A percentile compares a stretch with the other conserved stretches of the same genome.
Evolutionary conservation across 1,140 invertebrate genomes (phyloP).

Genomic region (Camponotus floridanus): DNA sequence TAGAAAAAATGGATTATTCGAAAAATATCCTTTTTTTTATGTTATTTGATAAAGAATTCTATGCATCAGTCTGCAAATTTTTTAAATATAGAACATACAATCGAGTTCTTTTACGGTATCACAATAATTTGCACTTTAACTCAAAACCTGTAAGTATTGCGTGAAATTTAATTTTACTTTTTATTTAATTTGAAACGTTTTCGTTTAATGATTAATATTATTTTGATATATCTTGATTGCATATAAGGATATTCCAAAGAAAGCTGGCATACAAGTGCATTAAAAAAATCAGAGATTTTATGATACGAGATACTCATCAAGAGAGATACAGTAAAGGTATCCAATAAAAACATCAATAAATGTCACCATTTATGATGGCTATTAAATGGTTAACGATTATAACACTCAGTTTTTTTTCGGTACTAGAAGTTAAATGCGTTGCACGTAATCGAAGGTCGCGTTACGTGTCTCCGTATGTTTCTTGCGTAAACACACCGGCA

Average conservation of each 20-base stretch:
- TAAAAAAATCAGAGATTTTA: background rate
- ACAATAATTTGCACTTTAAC: background rate
- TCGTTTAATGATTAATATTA: background rate
- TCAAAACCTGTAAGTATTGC: background rate
- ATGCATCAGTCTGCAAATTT: background rate
- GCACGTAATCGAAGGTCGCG: slow-evolving; percentile 67
- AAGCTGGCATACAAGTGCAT: background rate
- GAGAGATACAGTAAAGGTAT: background rate
- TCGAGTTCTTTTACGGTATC: background rate
- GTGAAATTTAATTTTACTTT: background rate
- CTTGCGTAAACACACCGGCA: slow-evolving; percentile 64
- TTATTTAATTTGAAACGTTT: background rate
- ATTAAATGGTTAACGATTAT: background rate
- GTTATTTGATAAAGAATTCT: background rate
- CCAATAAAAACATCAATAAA: background rate
- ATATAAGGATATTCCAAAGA: background rate
- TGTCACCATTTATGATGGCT: background rate
- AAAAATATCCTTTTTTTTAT: background rate
- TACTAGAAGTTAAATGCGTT: slow-evolving; percentile 15
- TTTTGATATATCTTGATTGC: background rate
- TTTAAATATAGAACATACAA: background rate
- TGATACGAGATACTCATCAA: background rate
- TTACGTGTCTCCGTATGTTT: background rate
- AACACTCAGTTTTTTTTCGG: background rate
- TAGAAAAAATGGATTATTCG: background rate